These are phyloP conservation scores for Tetropium fuscum DNA, from an alignment of 2,888 invertebrate species.

Conservation along the genomic window DNA sequence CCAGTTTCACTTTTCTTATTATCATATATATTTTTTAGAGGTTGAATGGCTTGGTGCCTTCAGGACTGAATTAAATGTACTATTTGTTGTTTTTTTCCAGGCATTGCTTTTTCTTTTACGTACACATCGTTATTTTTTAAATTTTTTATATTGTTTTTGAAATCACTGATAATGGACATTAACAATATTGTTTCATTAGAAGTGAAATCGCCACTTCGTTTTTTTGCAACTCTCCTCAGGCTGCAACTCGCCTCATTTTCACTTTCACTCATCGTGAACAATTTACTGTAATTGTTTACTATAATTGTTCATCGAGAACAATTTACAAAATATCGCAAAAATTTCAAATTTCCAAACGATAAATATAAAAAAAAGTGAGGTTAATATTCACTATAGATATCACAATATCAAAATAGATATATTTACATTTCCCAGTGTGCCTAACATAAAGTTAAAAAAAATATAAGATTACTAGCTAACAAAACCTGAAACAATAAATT, in stretches of 20 bases:
- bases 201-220: neutral
- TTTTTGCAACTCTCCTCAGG: neutral
- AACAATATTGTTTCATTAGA: neutral
- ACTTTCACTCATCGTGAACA: neutral
- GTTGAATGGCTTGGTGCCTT: neutral
- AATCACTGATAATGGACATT: neutral
- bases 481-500: neutral
- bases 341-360: neutral
- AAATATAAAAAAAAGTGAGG: neutral
- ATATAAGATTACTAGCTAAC: neutral
- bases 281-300: neutral
- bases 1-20: neutral
- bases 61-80: slow-evolving; percentile 3
- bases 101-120: no score
- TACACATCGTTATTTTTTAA: no score
- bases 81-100: neutral
- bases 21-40: no score
- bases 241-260: slow-evolving; percentile 2
- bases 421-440: neutral
- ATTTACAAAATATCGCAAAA: neutral
- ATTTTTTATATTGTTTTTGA: no score
- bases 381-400: no score
- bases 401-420: no score
- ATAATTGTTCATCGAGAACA: no score
- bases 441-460: neutral